phyloP scores from a whole-genome alignment of 1,140 invertebrate genomes.

The Pseudachorutes palmiensis region DNA sequence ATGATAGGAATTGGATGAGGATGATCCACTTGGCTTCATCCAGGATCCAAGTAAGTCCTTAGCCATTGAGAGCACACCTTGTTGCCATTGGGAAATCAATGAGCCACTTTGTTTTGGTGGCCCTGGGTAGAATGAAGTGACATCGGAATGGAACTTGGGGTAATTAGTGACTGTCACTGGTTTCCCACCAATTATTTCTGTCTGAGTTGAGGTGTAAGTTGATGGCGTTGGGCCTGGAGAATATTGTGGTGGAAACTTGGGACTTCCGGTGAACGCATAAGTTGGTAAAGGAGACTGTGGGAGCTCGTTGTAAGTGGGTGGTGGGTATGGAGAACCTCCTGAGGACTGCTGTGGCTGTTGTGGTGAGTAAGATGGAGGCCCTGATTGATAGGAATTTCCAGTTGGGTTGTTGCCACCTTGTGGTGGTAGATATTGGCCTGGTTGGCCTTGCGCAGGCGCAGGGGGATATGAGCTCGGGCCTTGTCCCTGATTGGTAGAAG shows the following conservation, averaged over 20 bases:
- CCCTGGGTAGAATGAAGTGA: neutral
- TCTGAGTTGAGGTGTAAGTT: neutral
- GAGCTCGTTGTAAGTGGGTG: neutral
- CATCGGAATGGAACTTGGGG: neutral
- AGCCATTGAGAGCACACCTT: neutral
- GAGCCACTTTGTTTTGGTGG: neutral
- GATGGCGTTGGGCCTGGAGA: neutral
- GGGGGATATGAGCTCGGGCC: neutral
- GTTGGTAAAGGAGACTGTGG: neutral
- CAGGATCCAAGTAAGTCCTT: neutral
- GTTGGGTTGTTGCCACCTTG: neutral
- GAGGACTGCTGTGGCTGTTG: neutral
- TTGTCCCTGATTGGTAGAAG: neutral
- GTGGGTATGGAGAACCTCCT: neutral
- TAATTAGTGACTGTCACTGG: neutral
- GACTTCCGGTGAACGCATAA: conserved; percentile 5
- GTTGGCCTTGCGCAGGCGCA: neutral
- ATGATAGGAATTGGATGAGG: neutral
- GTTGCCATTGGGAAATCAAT: neutral
- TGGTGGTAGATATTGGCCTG: neutral
- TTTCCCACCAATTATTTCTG: conserved; percentile 2
- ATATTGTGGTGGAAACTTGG: neutral
- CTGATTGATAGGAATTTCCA: neutral
- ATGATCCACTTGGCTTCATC: neutral
- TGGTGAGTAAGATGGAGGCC: neutral